Evolutionary conservation across 2,113 vertebrate species (phyloP).

Genomic region (Sturnira hondurensis): DNA sequence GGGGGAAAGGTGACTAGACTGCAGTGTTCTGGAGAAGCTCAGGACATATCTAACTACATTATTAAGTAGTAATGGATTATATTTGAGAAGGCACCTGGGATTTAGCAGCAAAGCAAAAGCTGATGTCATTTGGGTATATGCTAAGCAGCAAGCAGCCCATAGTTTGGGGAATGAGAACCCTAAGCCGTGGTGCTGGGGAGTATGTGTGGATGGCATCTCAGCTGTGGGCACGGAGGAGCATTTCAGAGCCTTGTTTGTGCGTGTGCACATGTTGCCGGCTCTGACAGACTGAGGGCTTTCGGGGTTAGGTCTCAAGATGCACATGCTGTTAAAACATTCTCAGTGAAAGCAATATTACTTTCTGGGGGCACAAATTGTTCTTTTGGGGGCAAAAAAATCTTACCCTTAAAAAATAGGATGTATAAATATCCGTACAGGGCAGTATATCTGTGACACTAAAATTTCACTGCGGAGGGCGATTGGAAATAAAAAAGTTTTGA

Average conservation of each 20-base stretch:
- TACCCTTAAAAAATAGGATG: neutral
- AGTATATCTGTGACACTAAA: neutral
- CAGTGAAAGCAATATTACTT: neutral
- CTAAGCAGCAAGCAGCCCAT: neutral
- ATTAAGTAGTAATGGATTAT: neutral
- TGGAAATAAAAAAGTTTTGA: neutral
- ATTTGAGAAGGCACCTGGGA: neutral
- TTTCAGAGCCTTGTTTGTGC: neutral
- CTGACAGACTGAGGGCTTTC: neutral
- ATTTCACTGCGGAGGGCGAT: neutral
- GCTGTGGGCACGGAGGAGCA: rapidly evolving
- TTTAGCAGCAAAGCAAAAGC: neutral
- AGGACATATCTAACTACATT: neutral
- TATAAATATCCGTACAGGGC: neutral
- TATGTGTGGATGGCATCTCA: neutral
- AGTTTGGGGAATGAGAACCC: neutral
- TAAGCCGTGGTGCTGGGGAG: neutral
- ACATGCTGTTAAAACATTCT: neutral
- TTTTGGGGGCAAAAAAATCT: neutral
- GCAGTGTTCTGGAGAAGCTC: neutral
- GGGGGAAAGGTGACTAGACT: neutral
- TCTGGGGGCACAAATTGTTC: neutral
- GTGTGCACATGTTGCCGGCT: neutral
- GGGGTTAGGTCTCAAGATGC: neutral
- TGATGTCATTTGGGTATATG: neutral